Evolutionary conservation across 2,113 vertebrate genomes (phyloP).

Genomic region (Symphodus melops): DNA sequence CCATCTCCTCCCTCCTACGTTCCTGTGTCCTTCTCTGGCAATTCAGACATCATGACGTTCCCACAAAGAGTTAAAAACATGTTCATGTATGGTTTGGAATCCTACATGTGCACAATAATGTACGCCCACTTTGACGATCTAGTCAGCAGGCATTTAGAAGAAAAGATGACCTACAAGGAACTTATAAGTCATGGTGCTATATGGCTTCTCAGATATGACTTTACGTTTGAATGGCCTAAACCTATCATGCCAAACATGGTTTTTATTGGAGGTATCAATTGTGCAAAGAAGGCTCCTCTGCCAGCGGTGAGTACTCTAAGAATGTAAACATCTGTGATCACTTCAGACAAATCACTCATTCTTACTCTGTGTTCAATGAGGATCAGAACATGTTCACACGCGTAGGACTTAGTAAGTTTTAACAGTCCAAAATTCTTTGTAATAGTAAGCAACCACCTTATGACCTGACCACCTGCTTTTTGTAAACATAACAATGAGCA

Average conservation of each 20-base stretch:
- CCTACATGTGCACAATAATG: slow-evolving; percentile 43
- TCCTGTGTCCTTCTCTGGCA: slow-evolving; percentile 58
- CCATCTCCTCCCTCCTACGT: slow-evolving; percentile 86
- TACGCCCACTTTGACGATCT: slow-evolving; percentile 72
- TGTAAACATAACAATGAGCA: too few relatives aligned
- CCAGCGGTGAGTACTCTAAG: slow-evolving; percentile 78
- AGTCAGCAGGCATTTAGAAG: slow-evolving; percentile 76
- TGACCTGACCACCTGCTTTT: too few relatives aligned
- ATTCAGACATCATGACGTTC: slow-evolving; percentile 85
- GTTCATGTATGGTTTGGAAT: slow-evolving; percentile 50
- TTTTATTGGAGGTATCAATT: slow-evolving; percentile 86
- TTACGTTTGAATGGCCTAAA: slow-evolving; percentile 85
- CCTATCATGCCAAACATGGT: slow-evolving; percentile 91
- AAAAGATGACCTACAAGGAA: slow-evolving; percentile 73
- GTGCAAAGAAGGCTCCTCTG: slow-evolving; percentile 74
- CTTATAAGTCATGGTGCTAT: slow-evolving; percentile 82
- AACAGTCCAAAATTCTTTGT: too few relatives aligned
- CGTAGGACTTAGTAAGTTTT: too few relatives aligned
- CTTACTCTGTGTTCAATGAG: slow-evolving; percentile 4
- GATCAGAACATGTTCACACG: neutral
- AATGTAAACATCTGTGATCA: slow-evolving; percentile 39
- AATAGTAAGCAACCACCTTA: too few relatives aligned
- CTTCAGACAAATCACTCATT: neutral
- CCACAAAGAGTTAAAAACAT: slow-evolving; percentile 84
- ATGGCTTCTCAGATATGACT: slow-evolving; percentile 89